Evolutionary conservation across 2,888 invertebrate species (phyloP), one percentile per base, ranked within the genome.

Genomic region (Pemphredon lugubris): DNA sequence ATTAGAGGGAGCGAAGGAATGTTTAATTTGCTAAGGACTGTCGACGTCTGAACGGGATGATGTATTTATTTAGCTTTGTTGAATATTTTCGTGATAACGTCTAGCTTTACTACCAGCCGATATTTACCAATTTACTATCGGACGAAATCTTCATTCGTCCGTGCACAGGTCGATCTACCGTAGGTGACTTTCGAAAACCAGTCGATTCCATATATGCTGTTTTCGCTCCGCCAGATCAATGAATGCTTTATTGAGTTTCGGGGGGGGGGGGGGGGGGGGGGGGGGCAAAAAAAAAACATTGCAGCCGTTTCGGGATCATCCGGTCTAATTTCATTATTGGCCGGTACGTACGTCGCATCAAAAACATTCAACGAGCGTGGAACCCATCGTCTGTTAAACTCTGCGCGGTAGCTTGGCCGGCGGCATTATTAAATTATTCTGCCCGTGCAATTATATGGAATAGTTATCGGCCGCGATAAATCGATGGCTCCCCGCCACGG

Each of bases 391-490:
- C 48, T 34, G 61, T 69, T 64, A 70, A 75, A 77, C 77, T 70
- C 65, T 58, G 30, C 70, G 60, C 42, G 59, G 48, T 58, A 60
- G 61, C 69, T 59, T 68, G 47, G 51, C 54, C 55, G 47, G 16
- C 65, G 47, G 65, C 53, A 72, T 82, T 81, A 82, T 84, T 76
- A 74, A 84, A 84, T 84, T 83, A 84, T 82, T 80, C 71, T 40
- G 74, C 44, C 44, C 51, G 64, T 55, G 60, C 72, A 69, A 81
- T 81, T 80, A 84, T 79, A 75, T 64, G 57, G 68, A 61, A 73
- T 73, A 76, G 73, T 65, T 59, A 47, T 75, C 54, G 40, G 18
- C 20, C 44, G 54, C 40, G 40, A 63, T 39, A 72, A 64, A 64
- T 72, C 60, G 65, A 70, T 77, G 37, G 16, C n/a, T 18, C 20